Percentiles rank a stretch among this genome's conserved stretches.
These are phyloP conservation scores for Pseudochirops corinnae DNA, from an alignment of 2,797 vertebrate genomes.

Conservation along the genomic window DNA sequence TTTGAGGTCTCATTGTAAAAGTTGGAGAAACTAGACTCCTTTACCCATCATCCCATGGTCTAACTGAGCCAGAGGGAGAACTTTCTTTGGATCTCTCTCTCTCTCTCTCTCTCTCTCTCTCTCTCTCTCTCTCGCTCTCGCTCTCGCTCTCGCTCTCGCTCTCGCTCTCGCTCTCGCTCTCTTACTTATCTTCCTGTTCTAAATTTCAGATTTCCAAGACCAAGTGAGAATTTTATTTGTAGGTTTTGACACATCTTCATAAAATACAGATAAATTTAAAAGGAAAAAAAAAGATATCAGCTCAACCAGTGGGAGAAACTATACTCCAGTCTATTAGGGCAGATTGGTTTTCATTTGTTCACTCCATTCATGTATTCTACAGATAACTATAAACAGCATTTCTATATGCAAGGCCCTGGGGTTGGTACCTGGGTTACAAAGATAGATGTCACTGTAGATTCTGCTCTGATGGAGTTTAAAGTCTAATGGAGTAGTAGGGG, in stretches of 20 bases:
- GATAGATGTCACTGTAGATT: neutral
- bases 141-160: too few relatives aligned
- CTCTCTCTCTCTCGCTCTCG: too few relatives aligned
- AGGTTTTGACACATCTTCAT: slow-evolving; percentile 51
- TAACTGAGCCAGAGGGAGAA: slow-evolving; percentile 12
- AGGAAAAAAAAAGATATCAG: slow-evolving; percentile 28
- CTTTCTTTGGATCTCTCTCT: neutral
- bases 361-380: neutral
- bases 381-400: neutral
- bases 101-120: too few relatives aligned
- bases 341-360: neutral
- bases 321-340: neutral
- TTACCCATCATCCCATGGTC: neutral
- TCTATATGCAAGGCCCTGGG: neutral
- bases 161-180: too few relatives aligned
- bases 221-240: slow-evolving; percentile 63
- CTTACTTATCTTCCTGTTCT: slow-evolving; percentile 14
- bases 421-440: neutral
- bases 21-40: neutral
- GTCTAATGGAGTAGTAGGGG: neutral
- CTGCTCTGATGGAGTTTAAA: neutral
- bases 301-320: slow-evolving; percentile 37
- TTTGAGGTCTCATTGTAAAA: neutral
- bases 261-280: neutral
- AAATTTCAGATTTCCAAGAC: slow-evolving; percentile 66